Conservation (phyloP, 1,140 invertebrate species). For the Catajapyx aquilonaris region DNA sequence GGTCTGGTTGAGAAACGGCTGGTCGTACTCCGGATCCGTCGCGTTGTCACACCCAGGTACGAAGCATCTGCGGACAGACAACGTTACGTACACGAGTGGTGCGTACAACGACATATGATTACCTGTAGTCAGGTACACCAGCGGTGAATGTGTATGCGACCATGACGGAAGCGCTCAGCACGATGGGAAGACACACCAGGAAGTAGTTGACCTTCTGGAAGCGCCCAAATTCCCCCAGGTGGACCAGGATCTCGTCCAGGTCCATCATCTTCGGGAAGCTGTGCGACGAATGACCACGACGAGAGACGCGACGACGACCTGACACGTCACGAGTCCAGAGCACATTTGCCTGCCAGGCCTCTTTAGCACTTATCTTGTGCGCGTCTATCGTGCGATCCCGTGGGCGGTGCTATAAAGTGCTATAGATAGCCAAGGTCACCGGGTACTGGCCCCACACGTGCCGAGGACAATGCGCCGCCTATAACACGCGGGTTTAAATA, state of each 20-base stretch:
- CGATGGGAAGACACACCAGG: conserved; percentile 30
- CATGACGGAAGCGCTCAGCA: conserved; percentile 33
- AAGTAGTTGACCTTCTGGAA: conserved; percentile 31
- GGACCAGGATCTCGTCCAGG: conserved; percentile 29
- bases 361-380: too few relatives aligned
- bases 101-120: conserved; percentile 6
- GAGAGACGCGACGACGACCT: too few relatives aligned
- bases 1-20: conserved; percentile 21
- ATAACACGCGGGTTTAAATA: too few relatives aligned
- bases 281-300: too few relatives aligned
- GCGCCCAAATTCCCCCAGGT: conserved; percentile 32
- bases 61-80: conserved; percentile 23
- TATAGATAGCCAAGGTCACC: too few relatives aligned
- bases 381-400: too few relatives aligned
- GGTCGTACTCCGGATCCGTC: conserved; percentile 16
- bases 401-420: too few relatives aligned
- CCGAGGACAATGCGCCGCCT: too few relatives aligned
- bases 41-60: conserved; percentile 26
- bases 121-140: conserved; percentile 29
- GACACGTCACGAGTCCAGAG: too few relatives aligned
- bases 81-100: neutral
- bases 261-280: conserved; percentile 22
- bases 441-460: too few relatives aligned
- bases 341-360: too few relatives aligned
- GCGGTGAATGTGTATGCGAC: conserved; percentile 36